phyloP scores from a whole-genome alignment of 2,888 invertebrate genomes.

The Oasisia sp. region DNA sequence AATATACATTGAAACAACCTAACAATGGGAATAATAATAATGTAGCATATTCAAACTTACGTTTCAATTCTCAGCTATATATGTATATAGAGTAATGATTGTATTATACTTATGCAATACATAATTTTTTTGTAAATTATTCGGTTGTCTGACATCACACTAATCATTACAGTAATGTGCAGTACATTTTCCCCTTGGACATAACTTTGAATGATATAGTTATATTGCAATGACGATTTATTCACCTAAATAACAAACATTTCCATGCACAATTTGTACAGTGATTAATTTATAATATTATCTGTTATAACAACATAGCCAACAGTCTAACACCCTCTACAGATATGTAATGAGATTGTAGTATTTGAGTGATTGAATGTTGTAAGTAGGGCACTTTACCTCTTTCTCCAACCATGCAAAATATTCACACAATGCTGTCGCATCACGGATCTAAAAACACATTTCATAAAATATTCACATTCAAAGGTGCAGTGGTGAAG shows the following conservation, averaged over 20 bases:
- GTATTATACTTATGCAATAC: too few species aligned
- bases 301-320: background rate
- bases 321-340: background rate
- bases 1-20: too few species aligned
- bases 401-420: conserved; percentile 75
- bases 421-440: conserved; percentile 78
- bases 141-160: too few species aligned
- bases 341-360: background rate
- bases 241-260: background rate
- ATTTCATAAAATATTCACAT: background rate
- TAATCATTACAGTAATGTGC: too few species aligned
- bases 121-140: too few species aligned
- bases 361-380: background rate
- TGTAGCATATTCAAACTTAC: too few species aligned
- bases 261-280: background rate
- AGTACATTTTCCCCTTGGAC: too few species aligned
- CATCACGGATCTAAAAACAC: conserved; percentile 60
- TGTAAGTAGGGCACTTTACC: conserved; percentile 52
- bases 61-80: too few species aligned
- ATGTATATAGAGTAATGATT: too few species aligned
- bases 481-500: background rate
- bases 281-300: too few species aligned
- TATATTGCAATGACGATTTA: background rate
- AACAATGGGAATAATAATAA: too few species aligned
- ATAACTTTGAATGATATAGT: too few species aligned